phyloP scores from a whole-genome alignment of 2,113 vertebrate species.

The Elachura formosa region DNA sequence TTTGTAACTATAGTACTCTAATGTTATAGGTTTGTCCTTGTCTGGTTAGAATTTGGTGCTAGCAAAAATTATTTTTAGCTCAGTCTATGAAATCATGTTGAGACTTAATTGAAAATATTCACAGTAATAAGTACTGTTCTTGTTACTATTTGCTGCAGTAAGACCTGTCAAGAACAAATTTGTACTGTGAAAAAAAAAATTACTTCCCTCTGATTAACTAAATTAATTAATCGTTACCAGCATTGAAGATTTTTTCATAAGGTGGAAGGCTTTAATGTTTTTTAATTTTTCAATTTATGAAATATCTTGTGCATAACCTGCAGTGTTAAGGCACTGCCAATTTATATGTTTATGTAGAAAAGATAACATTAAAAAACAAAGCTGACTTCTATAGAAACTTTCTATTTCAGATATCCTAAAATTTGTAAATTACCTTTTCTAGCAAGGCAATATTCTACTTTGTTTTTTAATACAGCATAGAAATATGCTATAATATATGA shows the following conservation, averaged over 20 bases:
- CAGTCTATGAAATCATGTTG: neutral
- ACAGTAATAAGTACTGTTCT: neutral
- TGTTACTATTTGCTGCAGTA: neutral
- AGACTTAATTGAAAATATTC: slow-evolving; percentile 37
- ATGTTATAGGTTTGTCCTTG: neutral
- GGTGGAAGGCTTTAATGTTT: neutral
- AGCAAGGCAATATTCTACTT: neutral
- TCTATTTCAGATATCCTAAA: neutral
- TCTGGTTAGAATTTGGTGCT: neutral
- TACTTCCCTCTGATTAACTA: neutral
- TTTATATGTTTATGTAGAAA: neutral
- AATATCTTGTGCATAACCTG: neutral
- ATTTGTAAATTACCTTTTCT: neutral
- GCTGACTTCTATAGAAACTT: neutral
- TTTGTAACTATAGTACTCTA: neutral
- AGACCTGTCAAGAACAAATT: neutral
- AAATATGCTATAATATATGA: neutral
- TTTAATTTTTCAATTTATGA: neutral
- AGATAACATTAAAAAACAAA: neutral
- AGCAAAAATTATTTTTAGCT: slow-evolving; percentile 23
- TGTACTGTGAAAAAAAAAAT: neutral
- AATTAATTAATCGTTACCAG: neutral
- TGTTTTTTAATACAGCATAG: neutral
- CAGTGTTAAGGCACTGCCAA: neutral
- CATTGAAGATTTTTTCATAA: neutral